Percentiles rank a stretch among this genome's conserved stretches.
These are phyloP conservation scores for Dendrocopos noguchii DNA, from an alignment of 2,113 vertebrate genomes.

Conservation along the genomic window DNA sequence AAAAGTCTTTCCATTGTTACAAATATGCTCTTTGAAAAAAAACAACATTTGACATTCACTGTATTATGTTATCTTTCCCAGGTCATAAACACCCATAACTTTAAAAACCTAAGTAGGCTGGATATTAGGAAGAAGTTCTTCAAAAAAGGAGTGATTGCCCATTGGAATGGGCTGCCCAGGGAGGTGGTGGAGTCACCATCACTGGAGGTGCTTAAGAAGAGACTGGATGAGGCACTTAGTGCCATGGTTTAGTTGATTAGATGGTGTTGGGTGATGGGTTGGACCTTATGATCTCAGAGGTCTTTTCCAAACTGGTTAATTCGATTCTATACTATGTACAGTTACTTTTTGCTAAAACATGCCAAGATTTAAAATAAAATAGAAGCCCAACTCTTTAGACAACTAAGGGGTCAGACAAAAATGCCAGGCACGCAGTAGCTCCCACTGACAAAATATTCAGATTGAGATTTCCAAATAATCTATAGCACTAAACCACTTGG, in stretches of 20 bases:
- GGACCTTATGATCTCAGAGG: too few relatives aligned
- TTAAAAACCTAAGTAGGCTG: neutral
- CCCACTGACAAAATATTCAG: slow-evolving; percentile 50
- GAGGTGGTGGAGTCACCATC: too few relatives aligned
- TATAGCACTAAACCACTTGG: slow-evolving; percentile 28
- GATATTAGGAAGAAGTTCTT: too few relatives aligned
- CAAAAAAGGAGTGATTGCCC: too few relatives aligned
- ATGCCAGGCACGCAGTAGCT: slow-evolving; percentile 31
- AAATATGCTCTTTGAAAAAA: neutral
- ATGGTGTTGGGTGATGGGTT: too few relatives aligned
- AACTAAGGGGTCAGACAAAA: neutral
- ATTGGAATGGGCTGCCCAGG: too few relatives aligned
- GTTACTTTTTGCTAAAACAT: neutral
- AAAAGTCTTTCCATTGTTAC: slow-evolving; percentile 59
- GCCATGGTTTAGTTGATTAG: too few relatives aligned
- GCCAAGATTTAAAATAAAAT: slow-evolving; percentile 4
- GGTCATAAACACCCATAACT: neutral
- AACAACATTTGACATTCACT: neutral
- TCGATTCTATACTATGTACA: neutral
- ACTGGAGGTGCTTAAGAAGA: too few relatives aligned
- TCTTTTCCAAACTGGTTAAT: too few relatives aligned
- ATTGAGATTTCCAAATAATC: slow-evolving; percentile 53
- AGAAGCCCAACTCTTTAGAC: neutral
- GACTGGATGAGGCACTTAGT: too few relatives aligned
- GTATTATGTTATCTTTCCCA: neutral